Conservation (phyloP, 2,797 vertebrate species). For the Sebastes ruberrimus region DNA sequence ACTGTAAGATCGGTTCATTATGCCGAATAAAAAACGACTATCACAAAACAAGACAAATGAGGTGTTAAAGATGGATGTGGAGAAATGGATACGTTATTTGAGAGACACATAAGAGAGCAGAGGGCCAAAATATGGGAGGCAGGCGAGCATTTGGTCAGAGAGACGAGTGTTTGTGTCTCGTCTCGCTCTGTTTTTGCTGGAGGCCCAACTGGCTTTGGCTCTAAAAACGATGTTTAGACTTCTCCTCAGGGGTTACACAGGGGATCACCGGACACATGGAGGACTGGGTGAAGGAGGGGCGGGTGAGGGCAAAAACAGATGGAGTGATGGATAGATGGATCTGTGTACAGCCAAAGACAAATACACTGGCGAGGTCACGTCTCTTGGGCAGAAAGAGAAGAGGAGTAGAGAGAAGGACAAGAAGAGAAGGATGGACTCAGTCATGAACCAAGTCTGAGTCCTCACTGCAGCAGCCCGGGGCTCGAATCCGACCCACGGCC, state of each 20-base stretch:
- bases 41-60: not conserved
- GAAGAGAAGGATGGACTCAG: not conserved
- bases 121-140: conserved; percentile 22
- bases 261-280: conserved; percentile 52
- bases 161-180: conserved; percentile 56
- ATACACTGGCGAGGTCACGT: not conserved
- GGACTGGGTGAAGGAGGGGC: conserved; percentile 8
- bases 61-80: not conserved
- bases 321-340: conserved; percentile 34
- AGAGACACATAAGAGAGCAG: not conserved
- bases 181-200: conserved; percentile 62
- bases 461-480: too few species aligned
- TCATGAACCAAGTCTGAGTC: too few species aligned
- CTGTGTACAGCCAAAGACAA: conserved; percentile 2
- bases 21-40: not conserved
- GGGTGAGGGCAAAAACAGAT: conserved; percentile 43
- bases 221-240: conserved; percentile 59
- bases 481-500: too few species aligned
- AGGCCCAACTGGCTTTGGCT: conserved; percentile 49
- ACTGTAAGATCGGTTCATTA: not conserved
- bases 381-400: conserved; percentile 3
- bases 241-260: conserved; percentile 43
- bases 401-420: not conserved
- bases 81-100: not conserved
- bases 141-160: conserved; percentile 33